Percentiles rank a stretch among this genome's conserved stretches.
These are phyloP conservation scores for Thermophis baileyi DNA, from an alignment of 2,113 vertebrate genomes.

Conservation along the genomic window DNA sequence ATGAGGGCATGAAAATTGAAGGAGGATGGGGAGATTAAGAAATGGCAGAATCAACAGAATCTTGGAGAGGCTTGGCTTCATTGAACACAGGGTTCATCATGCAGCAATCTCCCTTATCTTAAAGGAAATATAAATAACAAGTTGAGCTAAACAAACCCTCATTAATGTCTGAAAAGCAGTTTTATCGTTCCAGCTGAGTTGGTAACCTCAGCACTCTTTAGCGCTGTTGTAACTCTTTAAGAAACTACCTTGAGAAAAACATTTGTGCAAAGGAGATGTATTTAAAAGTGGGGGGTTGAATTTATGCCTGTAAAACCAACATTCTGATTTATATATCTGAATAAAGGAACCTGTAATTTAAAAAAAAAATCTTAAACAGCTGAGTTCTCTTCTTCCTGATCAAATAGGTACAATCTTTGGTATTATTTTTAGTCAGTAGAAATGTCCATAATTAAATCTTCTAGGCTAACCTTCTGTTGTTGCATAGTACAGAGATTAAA, in stretches of 20 bases:
- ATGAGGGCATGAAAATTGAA: background rate
- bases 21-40: background rate
- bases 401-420: background rate
- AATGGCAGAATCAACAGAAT: background rate
- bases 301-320: background rate
- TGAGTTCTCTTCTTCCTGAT: background rate
- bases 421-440: background rate
- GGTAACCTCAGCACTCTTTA: background rate
- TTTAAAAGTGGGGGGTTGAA: background rate
- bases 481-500: background rate
- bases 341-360: background rate
- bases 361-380: background rate
- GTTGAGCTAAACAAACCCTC: background rate
- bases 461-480: background rate
- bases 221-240: background rate
- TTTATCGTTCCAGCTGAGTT: background rate
- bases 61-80: background rate
- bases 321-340: background rate
- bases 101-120: background rate
- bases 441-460: background rate
- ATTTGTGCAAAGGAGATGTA: background rate
- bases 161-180: background rate
- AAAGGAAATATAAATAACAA: background rate
- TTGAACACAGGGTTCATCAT: background rate
- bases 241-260: background rate